A percentile compares a stretch with the other conserved stretches of the same genome.
Conservation (phyloP, 2,888 invertebrate genomes). For the Erebia aethiops region DNA sequence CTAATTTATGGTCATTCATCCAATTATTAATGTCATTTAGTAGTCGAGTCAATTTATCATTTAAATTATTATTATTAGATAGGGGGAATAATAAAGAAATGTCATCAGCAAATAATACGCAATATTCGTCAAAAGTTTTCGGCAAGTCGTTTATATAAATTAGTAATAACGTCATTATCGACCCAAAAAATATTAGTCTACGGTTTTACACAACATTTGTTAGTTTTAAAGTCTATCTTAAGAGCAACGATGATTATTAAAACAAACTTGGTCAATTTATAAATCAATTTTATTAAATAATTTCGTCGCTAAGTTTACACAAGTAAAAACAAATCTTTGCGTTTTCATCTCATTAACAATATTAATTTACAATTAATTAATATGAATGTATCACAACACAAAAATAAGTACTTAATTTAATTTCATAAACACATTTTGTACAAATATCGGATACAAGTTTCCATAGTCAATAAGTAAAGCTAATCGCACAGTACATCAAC, state of each 20-base stretch:
- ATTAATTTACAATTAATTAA: constrained; percentile 3
- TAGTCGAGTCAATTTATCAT: too few species aligned
- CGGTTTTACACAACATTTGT: too few species aligned
- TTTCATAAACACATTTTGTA: constrained; percentile 19
- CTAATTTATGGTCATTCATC: too few species aligned
- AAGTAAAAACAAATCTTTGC: constrained; percentile 17
- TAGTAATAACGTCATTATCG: too few species aligned
- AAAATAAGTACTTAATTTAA: constrained; percentile 33
- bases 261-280: neutral
- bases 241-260: neutral
- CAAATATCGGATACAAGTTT: constrained; percentile 9
- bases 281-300: constrained; percentile 19
- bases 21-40: too few species aligned
- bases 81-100: too few species aligned
- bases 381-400: constrained; percentile 35
- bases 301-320: constrained; percentile 12
- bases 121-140: too few species aligned
- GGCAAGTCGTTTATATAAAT: too few species aligned
- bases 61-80: too few species aligned
- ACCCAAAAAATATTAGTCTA: too few species aligned
- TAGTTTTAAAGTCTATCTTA: too few species aligned
- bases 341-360: constrained; percentile 9
- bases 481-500: neutral
- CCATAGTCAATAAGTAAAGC: neutral
- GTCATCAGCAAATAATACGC: too few species aligned